phyloP scores from a whole-genome alignment of 2,797 vertebrate genomes.

The Alauda arvensis region DNA sequence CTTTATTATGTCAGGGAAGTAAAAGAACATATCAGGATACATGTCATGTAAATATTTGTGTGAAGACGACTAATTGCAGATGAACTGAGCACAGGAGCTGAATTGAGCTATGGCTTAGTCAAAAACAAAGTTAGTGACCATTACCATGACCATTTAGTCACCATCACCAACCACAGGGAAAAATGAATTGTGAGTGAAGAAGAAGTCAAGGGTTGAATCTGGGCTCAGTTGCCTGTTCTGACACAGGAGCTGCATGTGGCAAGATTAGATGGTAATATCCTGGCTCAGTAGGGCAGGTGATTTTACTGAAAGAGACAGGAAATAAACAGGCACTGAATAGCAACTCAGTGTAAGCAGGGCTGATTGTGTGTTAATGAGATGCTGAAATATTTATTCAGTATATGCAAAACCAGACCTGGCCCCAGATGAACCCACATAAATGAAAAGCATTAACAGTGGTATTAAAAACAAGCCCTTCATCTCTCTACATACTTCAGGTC shows the following conservation, averaged over 20 bases:
- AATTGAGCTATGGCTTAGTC: background rate
- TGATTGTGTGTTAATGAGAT: conserved; percentile 21
- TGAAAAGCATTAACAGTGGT: background rate
- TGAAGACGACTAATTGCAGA: background rate
- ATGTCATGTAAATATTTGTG: background rate
- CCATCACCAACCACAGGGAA: background rate
- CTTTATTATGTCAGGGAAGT: background rate
- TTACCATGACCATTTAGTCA: background rate
- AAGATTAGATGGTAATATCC: background rate
- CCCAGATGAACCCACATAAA: background rate
- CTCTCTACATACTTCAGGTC: background rate
- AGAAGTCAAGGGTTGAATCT: background rate
- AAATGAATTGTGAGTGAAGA: background rate
- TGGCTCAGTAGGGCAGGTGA: background rate
- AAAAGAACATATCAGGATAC: background rate
- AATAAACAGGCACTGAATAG: conserved; percentile 4
- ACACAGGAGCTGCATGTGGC: background rate
- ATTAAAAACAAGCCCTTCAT: background rate
- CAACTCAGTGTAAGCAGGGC: background rate
- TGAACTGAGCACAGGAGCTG: background rate
- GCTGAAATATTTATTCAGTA: background rate
- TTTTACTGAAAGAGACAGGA: background rate
- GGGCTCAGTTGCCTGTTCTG: background rate
- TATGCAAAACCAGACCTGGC: background rate
- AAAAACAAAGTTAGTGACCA: background rate